phyloP scores from a whole-genome alignment of 2,888 invertebrate species.

The Acanthacorydalis orientalis region DNA sequence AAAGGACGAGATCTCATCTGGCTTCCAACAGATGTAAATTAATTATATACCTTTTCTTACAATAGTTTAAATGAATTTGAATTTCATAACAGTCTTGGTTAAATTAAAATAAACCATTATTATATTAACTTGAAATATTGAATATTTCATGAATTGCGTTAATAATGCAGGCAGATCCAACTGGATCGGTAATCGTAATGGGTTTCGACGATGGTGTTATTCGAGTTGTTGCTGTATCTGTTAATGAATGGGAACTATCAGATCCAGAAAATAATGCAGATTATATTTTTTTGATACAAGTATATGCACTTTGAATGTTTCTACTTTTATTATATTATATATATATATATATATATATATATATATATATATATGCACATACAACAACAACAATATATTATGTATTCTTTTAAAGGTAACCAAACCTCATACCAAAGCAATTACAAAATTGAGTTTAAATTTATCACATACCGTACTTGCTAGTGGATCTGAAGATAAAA shows the following conservation, averaged over 20 bases:
- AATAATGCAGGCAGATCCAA: constrained; percentile 34
- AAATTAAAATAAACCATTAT: no score
- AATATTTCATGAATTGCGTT: background rate
- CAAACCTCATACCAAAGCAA: constrained; percentile 49
- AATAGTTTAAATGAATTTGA: constrained; percentile 1
- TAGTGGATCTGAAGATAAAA: constrained; percentile 47
- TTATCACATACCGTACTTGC: constrained; percentile 37
- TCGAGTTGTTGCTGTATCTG: constrained; percentile 27
- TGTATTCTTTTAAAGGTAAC: constrained; percentile 24
- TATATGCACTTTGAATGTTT: constrained; percentile 1
- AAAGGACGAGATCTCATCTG: constrained; percentile 45
- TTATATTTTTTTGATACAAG: constrained; percentile 18
- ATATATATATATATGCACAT: background rate
- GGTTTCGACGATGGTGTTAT: constrained; percentile 59
- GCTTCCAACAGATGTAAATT: constrained; percentile 45
- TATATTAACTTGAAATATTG: constrained; percentile 4
- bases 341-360: background rate
- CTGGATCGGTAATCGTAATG: constrained; percentile 46
- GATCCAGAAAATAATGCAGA: constrained; percentile 9
- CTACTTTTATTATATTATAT: background rate
- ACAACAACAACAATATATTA: background rate
- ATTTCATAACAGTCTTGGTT: no score
- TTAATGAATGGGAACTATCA: constrained; percentile 8
- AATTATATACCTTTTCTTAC: constrained; percentile 11
- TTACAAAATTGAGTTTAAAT: constrained; percentile 46